Conservation (phyloP, 2,888 invertebrate genomes). For the Yponomeuta sedellus region DNA sequence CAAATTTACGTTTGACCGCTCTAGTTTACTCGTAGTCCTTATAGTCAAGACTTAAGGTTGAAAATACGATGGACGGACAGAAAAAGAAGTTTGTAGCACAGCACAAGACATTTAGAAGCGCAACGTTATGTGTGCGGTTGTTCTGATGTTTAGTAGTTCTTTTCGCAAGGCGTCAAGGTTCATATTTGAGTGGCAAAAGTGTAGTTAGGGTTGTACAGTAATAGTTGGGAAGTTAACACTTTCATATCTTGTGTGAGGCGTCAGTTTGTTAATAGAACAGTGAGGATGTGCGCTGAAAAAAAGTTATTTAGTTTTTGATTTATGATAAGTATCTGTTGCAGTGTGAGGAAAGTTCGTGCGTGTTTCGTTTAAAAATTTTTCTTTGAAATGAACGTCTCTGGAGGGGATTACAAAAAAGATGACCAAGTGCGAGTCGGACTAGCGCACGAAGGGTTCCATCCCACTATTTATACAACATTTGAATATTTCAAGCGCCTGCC, state of each 20-base stretch:
- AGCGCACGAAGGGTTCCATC: no score
- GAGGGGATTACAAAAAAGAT: no score
- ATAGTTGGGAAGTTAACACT: neutral
- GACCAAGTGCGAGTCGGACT: no score
- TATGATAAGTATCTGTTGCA: no score
- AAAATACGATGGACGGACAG: neutral
- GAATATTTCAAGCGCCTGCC: no score
- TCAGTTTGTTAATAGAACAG: conserved; percentile 2
- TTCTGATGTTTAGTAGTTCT: neutral
- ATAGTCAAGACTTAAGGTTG: neutral
- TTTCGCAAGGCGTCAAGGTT: neutral
- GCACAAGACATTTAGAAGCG: neutral
- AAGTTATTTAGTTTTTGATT: neutral
- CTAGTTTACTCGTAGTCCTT: neutral
- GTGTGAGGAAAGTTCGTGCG: no score
- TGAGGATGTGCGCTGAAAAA: neutral
- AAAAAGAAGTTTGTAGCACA: neutral
- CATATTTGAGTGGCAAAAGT: neutral
- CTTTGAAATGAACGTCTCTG: no score
- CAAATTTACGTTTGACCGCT: neutral
- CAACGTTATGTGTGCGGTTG: neutral
- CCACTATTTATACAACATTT: no score
- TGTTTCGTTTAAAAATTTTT: no score
- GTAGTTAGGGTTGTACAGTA: neutral
- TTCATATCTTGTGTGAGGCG: neutral